Evolutionary conservation across 2,888 invertebrate genomes (phyloP).

Genomic region (Disparrhopalites patrizii): DNA sequence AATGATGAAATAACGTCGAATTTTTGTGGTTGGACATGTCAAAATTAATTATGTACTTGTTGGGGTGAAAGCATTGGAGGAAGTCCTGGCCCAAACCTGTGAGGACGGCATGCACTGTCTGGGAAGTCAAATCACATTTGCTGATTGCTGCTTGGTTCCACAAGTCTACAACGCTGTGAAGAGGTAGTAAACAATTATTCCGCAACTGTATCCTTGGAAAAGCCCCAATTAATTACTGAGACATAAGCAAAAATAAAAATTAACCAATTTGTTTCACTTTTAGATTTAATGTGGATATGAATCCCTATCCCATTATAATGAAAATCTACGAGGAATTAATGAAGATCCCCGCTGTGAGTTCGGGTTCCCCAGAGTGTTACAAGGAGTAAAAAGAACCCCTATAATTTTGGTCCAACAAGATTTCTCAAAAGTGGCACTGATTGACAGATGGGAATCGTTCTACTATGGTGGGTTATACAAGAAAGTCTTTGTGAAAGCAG

Average conservation of each 20-base stretch:
- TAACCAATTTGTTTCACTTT: neutral
- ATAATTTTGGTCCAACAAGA: no score
- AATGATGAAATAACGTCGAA: neutral
- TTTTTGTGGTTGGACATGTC: neutral
- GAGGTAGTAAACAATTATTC: constrained; percentile 47
- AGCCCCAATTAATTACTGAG: neutral
- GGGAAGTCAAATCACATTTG: constrained; percentile 88
- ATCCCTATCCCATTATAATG: constrained; percentile 81
- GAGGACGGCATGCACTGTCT: constrained; percentile 88
- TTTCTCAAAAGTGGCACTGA: no score
- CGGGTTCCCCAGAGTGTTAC: constrained; percentile 5
- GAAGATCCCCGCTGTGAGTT: constrained; percentile 11
- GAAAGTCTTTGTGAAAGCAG: no score
- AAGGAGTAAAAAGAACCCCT: no score
- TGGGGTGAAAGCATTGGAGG: constrained; percentile 89
- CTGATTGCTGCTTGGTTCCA: constrained; percentile 92
- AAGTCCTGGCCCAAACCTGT: constrained; percentile 63
- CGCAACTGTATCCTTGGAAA: neutral
- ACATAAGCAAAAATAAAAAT: no score
- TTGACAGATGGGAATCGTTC: no score
- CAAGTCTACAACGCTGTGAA: constrained; percentile 84
- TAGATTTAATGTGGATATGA: constrained; percentile 87
- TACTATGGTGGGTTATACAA: no score
- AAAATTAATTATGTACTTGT: constrained; percentile 49
- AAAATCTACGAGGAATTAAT: constrained; percentile 78